These are phyloP conservation scores for Falcaria lacertinaria DNA, from an alignment of 2,888 invertebrate genomes.

Conservation along the genomic window DNA sequence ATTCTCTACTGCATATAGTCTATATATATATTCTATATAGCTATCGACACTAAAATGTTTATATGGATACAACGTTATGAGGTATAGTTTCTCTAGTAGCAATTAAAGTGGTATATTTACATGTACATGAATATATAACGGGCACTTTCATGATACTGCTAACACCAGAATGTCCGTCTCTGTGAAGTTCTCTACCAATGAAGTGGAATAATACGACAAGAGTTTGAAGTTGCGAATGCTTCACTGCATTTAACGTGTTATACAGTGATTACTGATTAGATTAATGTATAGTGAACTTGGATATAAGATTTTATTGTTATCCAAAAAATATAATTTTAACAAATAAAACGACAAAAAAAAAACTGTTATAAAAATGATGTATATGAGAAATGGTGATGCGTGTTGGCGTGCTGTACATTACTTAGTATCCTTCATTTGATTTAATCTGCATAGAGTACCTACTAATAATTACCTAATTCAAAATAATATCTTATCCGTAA, in stretches of 20 bases:
- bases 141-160: too few species aligned
- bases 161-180: not conserved
- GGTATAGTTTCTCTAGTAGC: too few species aligned
- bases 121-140: too few species aligned
- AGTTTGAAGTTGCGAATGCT: constrained; percentile 17
- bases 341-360: constrained; percentile 36
- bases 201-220: constrained; percentile 12
- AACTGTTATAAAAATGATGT: constrained; percentile 27
- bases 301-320: constrained; percentile 37
- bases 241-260: constrained; percentile 26
- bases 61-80: too few species aligned
- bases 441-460: not conserved
- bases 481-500: too few species aligned
- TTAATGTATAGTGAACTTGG: constrained; percentile 24
- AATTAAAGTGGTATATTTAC: too few species aligned
- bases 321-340: constrained; percentile 28
- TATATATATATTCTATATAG: not conserved
- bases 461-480: not conserved
- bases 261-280: constrained; percentile 32
- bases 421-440: not conserved
- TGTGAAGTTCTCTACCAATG: constrained; percentile 11
- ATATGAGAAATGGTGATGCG: constrained; percentile 33
- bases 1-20: too few species aligned
- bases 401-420: constrained; percentile 6
- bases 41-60: not conserved